Percentiles rank a stretch among this genome's conserved stretches.
phyloP scores from a whole-genome alignment of 2,797 vertebrate genomes.

The Takifugu rubripes region DNA sequence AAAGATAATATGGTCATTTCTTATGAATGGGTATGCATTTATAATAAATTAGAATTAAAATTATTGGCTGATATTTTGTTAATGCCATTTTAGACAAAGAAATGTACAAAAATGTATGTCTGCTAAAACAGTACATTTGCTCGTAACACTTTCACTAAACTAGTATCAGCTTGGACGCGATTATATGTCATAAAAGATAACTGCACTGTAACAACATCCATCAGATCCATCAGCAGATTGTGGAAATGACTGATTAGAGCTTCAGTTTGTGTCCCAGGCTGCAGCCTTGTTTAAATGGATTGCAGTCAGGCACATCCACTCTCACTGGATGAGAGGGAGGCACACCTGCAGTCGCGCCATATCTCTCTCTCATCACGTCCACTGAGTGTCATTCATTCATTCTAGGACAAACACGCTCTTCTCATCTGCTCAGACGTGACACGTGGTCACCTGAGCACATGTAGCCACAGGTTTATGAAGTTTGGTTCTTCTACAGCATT shows the following conservation, averaged over 20 bases:
- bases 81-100: too few species aligned
- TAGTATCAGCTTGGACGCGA: neutral
- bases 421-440: conserved; percentile 20
- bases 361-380: conserved; percentile 64
- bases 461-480: conserved; percentile 35
- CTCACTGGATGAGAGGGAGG: conserved; percentile 44
- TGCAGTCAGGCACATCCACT: conserved; percentile 61
- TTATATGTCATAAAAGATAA: conserved; percentile 9
- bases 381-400: conserved; percentile 46
- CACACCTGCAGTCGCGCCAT: conserved; percentile 65
- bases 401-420: conserved; percentile 38
- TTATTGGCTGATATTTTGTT: too few species aligned
- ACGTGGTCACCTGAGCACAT: conserved; percentile 10
- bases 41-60: too few species aligned
- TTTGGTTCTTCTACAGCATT: neutral
- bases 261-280: conserved; percentile 22
- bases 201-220: conserved; percentile 26
- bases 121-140: neutral
- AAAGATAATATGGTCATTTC: too few species aligned
- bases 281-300: conserved; percentile 41
- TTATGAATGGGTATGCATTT: too few species aligned
- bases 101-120: too few species aligned
- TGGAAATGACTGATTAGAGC: conserved; percentile 34
- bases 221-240: conserved; percentile 42
- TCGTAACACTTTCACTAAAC: neutral